These are phyloP conservation scores for pig (Sus scrofa) DNA, from an alignment of 2,113 vertebrate genomes.

Conservation along the genomic window DNA sequence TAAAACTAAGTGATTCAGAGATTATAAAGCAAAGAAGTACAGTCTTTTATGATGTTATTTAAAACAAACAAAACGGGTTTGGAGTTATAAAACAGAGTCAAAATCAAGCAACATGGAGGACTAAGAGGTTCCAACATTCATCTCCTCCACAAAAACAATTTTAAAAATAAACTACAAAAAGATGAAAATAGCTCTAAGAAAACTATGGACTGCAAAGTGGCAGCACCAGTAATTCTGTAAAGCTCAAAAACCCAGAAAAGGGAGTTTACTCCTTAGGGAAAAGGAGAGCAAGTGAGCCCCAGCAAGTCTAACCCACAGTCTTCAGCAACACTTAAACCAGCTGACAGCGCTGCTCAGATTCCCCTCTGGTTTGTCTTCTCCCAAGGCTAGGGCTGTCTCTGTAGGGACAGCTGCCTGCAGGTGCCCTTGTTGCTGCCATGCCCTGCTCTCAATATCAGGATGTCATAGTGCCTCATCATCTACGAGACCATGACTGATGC, in stretches of 20 bases:
- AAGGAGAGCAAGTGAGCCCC: neutral
- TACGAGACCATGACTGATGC: neutral
- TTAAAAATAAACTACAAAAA: neutral
- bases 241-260: neutral
- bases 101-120: neutral
- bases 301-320: neutral
- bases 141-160: neutral
- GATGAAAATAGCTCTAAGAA: neutral
- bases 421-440: too few relatives aligned
- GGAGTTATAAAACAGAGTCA: neutral
- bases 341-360: neutral
- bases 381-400: neutral
- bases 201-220: neutral
- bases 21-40: neutral
- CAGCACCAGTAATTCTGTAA: neutral
- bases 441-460: neutral
- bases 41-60: neutral
- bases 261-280: neutral
- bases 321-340: neutral
- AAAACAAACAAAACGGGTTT: neutral
- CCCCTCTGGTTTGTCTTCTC: neutral
- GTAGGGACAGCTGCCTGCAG: neutral
- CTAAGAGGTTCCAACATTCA: neutral
- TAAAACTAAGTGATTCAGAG: neutral
- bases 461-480: neutral